These are phyloP conservation scores for Brachyalestes nurse DNA, from an alignment of 2,797 vertebrate genomes.

Conservation along the genomic window DNA sequence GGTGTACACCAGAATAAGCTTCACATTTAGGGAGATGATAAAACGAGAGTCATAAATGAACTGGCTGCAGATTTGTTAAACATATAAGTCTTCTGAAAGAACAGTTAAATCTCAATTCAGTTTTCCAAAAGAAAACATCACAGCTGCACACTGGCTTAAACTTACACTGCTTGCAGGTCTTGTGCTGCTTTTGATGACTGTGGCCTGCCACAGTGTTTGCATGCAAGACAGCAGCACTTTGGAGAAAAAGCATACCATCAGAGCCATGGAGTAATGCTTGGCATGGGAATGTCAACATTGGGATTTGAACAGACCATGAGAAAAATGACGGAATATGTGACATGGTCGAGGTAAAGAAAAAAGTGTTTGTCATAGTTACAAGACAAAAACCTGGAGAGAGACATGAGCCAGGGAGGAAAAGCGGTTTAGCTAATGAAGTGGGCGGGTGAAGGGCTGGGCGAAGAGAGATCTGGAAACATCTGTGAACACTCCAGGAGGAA, in stretches of 20 bases:
- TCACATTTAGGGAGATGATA: too few species aligned
- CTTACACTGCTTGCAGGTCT: background rate
- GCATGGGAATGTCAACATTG: conserved; percentile 33
- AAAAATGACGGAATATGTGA: conserved; percentile 53
- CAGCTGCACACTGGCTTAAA: background rate
- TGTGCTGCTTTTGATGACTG: conserved; percentile 2
- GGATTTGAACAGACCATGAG: background rate
- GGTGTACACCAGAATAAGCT: too few species aligned
- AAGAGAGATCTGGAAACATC: conserved; percentile 57
- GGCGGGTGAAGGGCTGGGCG: conserved; percentile 15
- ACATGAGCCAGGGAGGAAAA: conserved; percentile 51
- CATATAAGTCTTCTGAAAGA: background rate
- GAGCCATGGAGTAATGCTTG: conserved; percentile 40
- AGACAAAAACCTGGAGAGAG: conserved; percentile 31
- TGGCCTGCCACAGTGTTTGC: conserved; percentile 26
- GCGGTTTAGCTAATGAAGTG: conserved; percentile 56
- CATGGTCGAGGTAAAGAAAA: conserved; percentile 38
- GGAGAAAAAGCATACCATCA: conserved; percentile 32
- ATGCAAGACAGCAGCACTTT: background rate
- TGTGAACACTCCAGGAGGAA: conserved; percentile 55
- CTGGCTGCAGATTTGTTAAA: background rate
- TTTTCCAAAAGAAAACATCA: conserved; percentile 4
- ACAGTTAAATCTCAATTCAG: background rate
- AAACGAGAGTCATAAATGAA: background rate
- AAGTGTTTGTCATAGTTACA: conserved; percentile 28